Evolutionary conservation across 2,888 invertebrate genomes (phyloP).

Genomic region (Syrphus vitripennis): DNA sequence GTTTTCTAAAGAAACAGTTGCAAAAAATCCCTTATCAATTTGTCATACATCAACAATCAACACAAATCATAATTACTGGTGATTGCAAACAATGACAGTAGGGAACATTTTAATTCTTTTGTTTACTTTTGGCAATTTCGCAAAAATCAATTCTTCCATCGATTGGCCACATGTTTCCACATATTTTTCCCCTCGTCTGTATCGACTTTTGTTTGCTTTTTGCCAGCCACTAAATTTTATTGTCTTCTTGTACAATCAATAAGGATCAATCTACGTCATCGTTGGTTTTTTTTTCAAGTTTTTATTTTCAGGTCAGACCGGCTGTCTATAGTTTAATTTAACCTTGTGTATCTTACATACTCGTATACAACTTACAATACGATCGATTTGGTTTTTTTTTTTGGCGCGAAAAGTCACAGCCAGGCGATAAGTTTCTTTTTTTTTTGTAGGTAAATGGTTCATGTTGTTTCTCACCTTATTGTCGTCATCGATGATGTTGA

Average conservation of each 20-base stretch:
- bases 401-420: conserved; percentile 13
- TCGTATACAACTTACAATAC: not conserved
- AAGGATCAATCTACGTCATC: conserved; percentile 28
- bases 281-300: not conserved
- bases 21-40: not conserved
- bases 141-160: not conserved
- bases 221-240: not conserved
- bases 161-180: not conserved
- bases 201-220: conserved; percentile 35
- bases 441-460: not conserved
- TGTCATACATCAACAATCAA: not conserved
- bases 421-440: not conserved
- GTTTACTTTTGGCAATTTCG: not conserved
- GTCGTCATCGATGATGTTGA: not conserved
- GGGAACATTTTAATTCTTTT: conserved; percentile 1
- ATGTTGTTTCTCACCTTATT: not conserved
- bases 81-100: not conserved
- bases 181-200: not conserved
- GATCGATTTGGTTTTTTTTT: not conserved
- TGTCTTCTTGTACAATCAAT: conserved; percentile 26
- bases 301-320: conserved; percentile 2
- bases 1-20: not conserved
- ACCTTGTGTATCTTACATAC: not conserved
- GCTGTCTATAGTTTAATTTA: not conserved
- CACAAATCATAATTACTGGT: conserved; percentile 1